These are phyloP conservation scores for Brenthis hecate DNA, from an alignment of 2,888 invertebrate species.

Conservation along the genomic window DNA sequence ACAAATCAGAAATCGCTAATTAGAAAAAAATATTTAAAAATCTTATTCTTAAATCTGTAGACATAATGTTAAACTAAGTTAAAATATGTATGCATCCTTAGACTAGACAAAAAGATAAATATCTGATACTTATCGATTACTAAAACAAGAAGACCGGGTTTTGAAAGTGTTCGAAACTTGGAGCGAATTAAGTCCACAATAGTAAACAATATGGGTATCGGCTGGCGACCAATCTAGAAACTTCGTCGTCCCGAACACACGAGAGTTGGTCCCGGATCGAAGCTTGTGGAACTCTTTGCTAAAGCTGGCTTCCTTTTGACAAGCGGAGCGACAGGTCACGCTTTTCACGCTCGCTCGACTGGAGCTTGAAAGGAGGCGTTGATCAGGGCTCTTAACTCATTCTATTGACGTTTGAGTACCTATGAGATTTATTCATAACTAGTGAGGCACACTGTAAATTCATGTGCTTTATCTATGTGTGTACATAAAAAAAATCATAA, in stretches of 20 bases:
- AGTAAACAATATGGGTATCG: constrained; percentile 43
- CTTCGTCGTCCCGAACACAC: constrained; percentile 46
- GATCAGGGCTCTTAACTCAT: constrained; percentile 34
- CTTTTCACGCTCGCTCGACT: constrained; percentile 37
- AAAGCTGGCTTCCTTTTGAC: constrained; percentile 48
- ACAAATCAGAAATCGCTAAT: too few species aligned
- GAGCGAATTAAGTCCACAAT: constrained; percentile 35
- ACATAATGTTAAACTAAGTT: too few species aligned
- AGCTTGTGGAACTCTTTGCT: constrained; percentile 47
- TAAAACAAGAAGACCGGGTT: constrained; percentile 8
- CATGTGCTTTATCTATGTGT: too few species aligned
- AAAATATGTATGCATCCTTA: too few species aligned
- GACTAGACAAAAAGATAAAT: too few species aligned
- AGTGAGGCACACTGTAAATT: not conserved
- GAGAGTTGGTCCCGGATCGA: constrained; percentile 42
- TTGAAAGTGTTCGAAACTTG: constrained; percentile 32
- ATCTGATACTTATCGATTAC: not conserved
- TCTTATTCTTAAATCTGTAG: too few species aligned
- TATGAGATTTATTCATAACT: constrained; percentile 4
- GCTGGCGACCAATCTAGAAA: constrained; percentile 41
- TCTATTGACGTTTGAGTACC: constrained; percentile 12
- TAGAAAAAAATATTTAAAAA: too few species aligned
- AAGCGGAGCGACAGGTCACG: constrained; percentile 43
- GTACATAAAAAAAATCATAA: not conserved
- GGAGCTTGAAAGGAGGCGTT: constrained; percentile 31